Evolutionary conservation across 2,797 vertebrate genomes (phyloP), one percentile per base, ranked within the genome.

Genomic region (Schizothorax lantsangensis): DNA sequence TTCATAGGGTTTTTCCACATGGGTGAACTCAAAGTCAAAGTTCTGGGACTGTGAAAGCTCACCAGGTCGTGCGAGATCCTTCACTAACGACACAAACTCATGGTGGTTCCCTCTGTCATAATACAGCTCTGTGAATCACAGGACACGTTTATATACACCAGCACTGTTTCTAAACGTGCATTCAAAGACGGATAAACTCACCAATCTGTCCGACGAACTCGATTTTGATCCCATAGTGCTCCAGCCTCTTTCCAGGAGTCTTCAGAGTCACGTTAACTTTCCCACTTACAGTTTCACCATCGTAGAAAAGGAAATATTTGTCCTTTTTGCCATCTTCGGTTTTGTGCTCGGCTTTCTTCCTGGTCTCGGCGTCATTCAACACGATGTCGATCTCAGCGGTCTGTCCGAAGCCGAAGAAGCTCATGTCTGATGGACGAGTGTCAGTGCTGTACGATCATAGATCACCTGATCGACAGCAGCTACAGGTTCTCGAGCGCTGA

Each of bases 71-170:
- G 98, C 98, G 79, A 99, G 94, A 90, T 99, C 98, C 92, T 99
- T 99, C 88, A 99, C 98, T 91, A 99, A 93, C 14, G 98, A 99
- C 84, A 99, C 98, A 17, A 99, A 99, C 91, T 99, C 98, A 3
- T 99, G 98, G 89, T 99, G 98, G 94, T 99, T 99, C 86, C 98
- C 98, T 89, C 98, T 95, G 94, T 99, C 98, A 4, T 99, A 99
- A 92, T 99, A 99, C 87, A 99, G 94, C 86, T 99, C 98, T 99
- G 69, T 10, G 84, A 86, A 87, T 33, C 30, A 78, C 49, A 54
- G 21, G 17, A 89, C 45, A 73, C 6, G 54, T 9, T 72, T 43
- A 30, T 38, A 57, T 43, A 30, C 0, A 69, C 52, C 5, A 4
- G 6, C 19, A 8, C 75, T n/a, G 49, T n/a, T 78, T 38, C 66